phyloP scores from a whole-genome alignment of 2,113 vertebrate genomes.

The Acrocephalus kingi region DNA sequence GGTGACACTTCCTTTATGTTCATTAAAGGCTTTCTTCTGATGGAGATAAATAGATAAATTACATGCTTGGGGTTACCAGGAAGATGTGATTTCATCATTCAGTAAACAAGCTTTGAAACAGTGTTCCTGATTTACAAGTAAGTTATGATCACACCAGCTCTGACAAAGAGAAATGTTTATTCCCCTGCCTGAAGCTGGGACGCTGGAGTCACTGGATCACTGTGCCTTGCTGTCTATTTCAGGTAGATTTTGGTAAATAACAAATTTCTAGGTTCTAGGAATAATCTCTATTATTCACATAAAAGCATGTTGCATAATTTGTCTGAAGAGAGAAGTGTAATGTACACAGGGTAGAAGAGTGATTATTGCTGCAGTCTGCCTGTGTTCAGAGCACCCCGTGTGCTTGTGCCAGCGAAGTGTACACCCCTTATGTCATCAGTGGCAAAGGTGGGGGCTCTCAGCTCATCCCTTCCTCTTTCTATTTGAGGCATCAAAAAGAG shows the following conservation, averaged over 20 bases:
- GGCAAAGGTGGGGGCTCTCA: neutral
- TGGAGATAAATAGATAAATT: constrained; percentile 74
- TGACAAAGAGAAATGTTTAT: constrained; percentile 39
- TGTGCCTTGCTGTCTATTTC: neutral
- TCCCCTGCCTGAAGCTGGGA: neutral
- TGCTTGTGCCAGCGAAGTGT: neutral
- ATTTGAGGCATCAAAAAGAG: neutral
- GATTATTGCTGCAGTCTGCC: neutral
- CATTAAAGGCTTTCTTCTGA: constrained; percentile 65
- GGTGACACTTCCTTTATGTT: constrained; percentile 72
- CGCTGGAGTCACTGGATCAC: neutral
- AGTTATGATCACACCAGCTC: constrained; percentile 24
- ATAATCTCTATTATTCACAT: neutral
- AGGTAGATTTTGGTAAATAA: neutral
- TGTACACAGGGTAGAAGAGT: neutral
- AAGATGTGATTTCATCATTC: constrained; percentile 72
- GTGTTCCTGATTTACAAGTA: constrained; percentile 49
- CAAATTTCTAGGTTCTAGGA: neutral
- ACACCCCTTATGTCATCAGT: neutral
- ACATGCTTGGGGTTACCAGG: constrained; percentile 64
- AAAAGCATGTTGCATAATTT: neutral
- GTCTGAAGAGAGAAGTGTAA: neutral
- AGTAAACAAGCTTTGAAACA: constrained; percentile 61
- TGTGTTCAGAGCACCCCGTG: neutral
- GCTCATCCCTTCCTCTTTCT: neutral